Conservation (phyloP, 2,797 vertebrate species). For the Numenius phaeopus region DNA sequence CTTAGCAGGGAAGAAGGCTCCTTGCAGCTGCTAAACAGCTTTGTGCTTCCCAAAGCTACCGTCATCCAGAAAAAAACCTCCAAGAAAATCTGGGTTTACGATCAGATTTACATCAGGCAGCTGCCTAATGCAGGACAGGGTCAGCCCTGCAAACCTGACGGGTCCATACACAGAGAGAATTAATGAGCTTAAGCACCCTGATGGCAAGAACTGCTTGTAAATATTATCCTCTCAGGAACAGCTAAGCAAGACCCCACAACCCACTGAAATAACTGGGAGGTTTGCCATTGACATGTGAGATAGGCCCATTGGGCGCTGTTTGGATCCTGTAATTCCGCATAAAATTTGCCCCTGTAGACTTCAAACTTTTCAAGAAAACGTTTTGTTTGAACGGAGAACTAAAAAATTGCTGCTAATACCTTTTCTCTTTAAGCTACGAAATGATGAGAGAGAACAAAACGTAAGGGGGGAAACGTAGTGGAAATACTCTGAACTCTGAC, state of each 20-base stretch:
- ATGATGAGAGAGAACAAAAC: accelerated
- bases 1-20: neutral
- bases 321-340: neutral
- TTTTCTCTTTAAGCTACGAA: neutral
- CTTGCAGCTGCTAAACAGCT: neutral
- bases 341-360: neutral
- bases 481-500: neutral
- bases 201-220: neutral
- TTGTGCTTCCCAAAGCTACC: neutral
- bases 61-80: neutral
- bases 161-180: neutral
- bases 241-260: neutral
- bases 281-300: neutral
- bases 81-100: neutral
- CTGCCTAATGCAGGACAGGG: neutral
- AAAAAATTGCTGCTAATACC: neutral
- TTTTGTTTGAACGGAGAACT: neutral
- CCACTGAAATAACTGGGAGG: neutral
- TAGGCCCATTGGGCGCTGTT: neutral
- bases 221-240: neutral
- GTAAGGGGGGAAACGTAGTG: accelerated
- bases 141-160: neutral
- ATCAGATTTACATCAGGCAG: neutral
- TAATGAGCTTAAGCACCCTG: neutral
- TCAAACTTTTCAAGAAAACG: neutral